A percentile compares a stretch with the other conserved stretches of the same genome.
phyloP scores from a whole-genome alignment of 2,888 invertebrate genomes.

The Tetranychus piercei region DNA sequence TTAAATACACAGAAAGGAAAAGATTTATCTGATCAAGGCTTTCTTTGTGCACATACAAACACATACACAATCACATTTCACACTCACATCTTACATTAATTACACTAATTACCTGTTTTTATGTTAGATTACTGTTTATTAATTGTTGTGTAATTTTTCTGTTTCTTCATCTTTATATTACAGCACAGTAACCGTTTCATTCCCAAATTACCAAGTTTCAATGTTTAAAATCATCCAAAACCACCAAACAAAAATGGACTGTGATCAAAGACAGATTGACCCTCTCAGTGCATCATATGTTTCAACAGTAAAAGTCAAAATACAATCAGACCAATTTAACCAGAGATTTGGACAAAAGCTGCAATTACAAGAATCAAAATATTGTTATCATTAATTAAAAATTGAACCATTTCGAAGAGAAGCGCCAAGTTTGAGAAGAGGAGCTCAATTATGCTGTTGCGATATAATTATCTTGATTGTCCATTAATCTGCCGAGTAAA shows the following conservation, averaged over 20 bases:
- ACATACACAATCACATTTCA: background rate
- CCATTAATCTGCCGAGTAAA: too few relatives aligned
- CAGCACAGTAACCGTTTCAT: slow-evolving; percentile 29
- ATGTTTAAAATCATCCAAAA: slow-evolving; percentile 12
- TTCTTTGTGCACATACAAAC: background rate
- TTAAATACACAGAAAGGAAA: background rate
- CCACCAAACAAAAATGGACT: background rate
- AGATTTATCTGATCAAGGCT: background rate
- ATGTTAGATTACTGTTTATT: background rate
- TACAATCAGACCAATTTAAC: background rate
- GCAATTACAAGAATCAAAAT: too few relatives aligned
- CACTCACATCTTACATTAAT: background rate
- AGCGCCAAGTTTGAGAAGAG: too few relatives aligned
- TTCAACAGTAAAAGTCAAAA: background rate
- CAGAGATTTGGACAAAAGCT: background rate
- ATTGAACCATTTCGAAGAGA: too few relatives aligned
- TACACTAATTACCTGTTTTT: background rate
- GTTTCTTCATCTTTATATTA: background rate
- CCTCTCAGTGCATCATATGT: too few relatives aligned
- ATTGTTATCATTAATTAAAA: too few relatives aligned
- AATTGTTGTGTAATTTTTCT: background rate
- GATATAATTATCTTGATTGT: too few relatives aligned
- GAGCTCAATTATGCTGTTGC: too few relatives aligned
- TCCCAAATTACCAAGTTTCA: slow-evolving; percentile 28
- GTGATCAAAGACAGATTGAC: background rate